A percentile compares a stretch with the other conserved stretches of the same genome.
Conservation (phyloP, 1,140 invertebrate species). For the Antheraea pernyi region DNA sequence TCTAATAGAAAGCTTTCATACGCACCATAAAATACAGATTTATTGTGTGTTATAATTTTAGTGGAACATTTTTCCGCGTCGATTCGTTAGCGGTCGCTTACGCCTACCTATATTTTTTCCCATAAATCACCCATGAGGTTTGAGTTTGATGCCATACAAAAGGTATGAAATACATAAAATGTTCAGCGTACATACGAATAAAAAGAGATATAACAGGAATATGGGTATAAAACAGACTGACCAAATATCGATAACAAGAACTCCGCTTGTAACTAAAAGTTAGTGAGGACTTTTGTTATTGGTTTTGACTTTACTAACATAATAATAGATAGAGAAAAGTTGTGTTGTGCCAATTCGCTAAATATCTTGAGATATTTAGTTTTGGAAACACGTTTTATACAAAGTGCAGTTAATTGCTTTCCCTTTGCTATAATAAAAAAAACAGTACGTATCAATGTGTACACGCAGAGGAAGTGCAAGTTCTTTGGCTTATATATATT, state of each 20-base stretch:
- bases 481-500: no score
- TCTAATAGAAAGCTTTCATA: not conserved
- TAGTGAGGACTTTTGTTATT: not conserved
- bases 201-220: not conserved
- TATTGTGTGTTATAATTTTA: constrained; percentile 12
- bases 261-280: not conserved
- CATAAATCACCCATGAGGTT: constrained; percentile 24
- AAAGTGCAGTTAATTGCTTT: no score
- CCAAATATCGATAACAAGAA: not conserved
- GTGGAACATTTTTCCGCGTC: constrained; percentile 17
- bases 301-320: not conserved
- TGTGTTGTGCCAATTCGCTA: constrained; percentile 19
- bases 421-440: no score
- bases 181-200: constrained; percentile 8
- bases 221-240: not conserved
- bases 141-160: constrained; percentile 13
- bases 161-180: constrained; percentile 16
- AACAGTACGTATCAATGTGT: no score
- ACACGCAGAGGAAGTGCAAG: no score
- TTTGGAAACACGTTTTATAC: no score
- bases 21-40: constrained; percentile 9
- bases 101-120: constrained; percentile 22
- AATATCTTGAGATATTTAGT: not conserved
- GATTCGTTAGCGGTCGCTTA: constrained; percentile 22
- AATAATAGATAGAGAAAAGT: constrained; percentile 13